Conservation (phyloP, 2,113 vertebrate genomes). For the Psephotus haematonotus region DNA sequence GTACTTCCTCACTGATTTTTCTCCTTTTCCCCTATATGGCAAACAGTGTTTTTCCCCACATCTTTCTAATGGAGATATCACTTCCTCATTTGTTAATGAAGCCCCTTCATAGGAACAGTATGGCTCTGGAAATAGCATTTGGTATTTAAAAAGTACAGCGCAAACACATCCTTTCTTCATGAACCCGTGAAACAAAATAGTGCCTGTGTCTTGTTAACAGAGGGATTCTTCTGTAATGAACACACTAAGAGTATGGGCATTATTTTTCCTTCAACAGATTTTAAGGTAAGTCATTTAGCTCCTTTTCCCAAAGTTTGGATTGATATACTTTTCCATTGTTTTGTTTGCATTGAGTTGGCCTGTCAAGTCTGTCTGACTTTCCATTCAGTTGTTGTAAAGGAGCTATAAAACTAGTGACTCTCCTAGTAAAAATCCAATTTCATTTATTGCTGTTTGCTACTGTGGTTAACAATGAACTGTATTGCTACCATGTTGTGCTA, state of each 20-base stretch:
- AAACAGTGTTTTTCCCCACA: not conserved
- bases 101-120: not conserved
- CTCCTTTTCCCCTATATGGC: not conserved
- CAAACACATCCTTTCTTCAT: not conserved
- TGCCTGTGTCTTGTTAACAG: not conserved
- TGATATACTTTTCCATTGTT: not conserved
- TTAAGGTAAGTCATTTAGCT: conserved; percentile 37
- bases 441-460: not conserved
- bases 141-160: not conserved
- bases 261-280: not conserved
- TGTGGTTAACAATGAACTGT: not conserved
- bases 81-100: conserved; percentile 9
- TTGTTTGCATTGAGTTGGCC: not conserved
- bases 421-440: not conserved
- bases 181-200: not conserved
- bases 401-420: not conserved
- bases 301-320: not conserved
- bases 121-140: not conserved
- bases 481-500: not conserved
- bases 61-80: not conserved
- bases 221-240: not conserved
- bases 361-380: not conserved
- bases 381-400: not conserved
- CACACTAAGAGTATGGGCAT: not conserved
- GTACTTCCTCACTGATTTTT: not conserved